These are phyloP conservation scores for Diarsia mendica DNA, from an alignment of 2,888 invertebrate genomes.

Conservation along the genomic window DNA sequence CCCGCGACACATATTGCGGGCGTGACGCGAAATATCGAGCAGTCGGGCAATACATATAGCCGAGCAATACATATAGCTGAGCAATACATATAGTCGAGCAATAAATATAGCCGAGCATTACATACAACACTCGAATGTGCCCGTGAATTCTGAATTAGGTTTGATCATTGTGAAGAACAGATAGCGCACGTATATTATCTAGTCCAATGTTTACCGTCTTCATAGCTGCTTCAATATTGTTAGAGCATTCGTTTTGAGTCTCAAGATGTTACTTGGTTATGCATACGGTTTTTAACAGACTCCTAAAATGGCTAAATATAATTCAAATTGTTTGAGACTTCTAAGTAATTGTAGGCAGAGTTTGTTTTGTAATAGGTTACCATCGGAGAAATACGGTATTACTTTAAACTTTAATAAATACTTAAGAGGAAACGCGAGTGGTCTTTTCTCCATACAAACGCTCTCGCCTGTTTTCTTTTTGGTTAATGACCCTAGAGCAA, in stretches of 20 bases:
- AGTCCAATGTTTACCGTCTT: slow-evolving; percentile 39
- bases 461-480: too few species aligned
- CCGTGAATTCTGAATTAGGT: slow-evolving; percentile 64
- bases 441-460: too few species aligned
- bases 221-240: slow-evolving; percentile 16
- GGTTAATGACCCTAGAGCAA: too few species aligned
- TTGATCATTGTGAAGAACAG: slow-evolving; percentile 63
- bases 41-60: slow-evolving; percentile 57
- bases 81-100: slow-evolving; percentile 57
- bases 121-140: slow-evolving; percentile 62
- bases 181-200: slow-evolving; percentile 61
- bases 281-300: too few species aligned
- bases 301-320: neutral
- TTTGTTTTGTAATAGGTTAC: neutral
- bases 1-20: slow-evolving; percentile 76
- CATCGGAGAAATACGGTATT: neutral
- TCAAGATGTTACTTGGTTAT: neutral
- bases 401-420: too few species aligned
- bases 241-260: slow-evolving; percentile 5
- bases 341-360: neutral
- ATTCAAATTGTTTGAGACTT: neutral
- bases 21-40: slow-evolving; percentile 76
- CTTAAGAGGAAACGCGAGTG: too few species aligned
- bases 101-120: slow-evolving; percentile 58
- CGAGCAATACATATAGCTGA: slow-evolving; percentile 49